Conservation (phyloP, 2,888 invertebrate genomes). For the Megastigmus dorsalis region DNA sequence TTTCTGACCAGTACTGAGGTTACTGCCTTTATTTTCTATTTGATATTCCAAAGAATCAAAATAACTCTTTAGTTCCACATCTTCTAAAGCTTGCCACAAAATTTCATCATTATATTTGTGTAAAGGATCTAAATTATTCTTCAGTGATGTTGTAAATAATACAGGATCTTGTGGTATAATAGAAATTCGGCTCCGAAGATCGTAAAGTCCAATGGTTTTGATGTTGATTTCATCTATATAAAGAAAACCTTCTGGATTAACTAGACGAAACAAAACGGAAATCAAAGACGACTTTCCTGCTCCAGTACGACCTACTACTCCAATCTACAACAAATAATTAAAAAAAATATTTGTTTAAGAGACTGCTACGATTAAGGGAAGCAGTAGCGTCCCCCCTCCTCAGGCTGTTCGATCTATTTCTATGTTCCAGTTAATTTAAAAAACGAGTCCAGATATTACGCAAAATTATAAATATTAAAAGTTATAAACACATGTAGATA, state of each 20-base stretch:
- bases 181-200: slow-evolving; percentile 86
- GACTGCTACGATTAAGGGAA: no score
- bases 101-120: slow-evolving; percentile 82
- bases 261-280: slow-evolving; percentile 85
- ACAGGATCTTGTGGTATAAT: slow-evolving; percentile 96
- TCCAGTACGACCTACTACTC: slow-evolving; percentile 90
- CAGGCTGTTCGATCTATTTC: no score
- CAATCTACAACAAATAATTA: slow-evolving; percentile 77
- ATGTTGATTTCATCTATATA: slow-evolving; percentile 85
- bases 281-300: slow-evolving; percentile 90
- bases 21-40: slow-evolving; percentile 86
- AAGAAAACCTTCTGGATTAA: slow-evolving; percentile 85
- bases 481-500: no score
- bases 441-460: no score
- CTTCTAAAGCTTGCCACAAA: slow-evolving; percentile 85
- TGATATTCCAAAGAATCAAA: slow-evolving; percentile 80
- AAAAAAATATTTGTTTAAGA: no score
- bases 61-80: slow-evolving; percentile 84
- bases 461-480: no score
- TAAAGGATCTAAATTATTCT: slow-evolving; percentile 90
- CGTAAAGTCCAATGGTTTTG: slow-evolving; percentile 82
- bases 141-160: slow-evolving; percentile 87
- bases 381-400: no score
- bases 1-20: slow-evolving; percentile 93
- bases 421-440: no score